Evolutionary conservation across 2,888 invertebrate species (phyloP).

Genomic region (Hipparchia sbordonii): DNA sequence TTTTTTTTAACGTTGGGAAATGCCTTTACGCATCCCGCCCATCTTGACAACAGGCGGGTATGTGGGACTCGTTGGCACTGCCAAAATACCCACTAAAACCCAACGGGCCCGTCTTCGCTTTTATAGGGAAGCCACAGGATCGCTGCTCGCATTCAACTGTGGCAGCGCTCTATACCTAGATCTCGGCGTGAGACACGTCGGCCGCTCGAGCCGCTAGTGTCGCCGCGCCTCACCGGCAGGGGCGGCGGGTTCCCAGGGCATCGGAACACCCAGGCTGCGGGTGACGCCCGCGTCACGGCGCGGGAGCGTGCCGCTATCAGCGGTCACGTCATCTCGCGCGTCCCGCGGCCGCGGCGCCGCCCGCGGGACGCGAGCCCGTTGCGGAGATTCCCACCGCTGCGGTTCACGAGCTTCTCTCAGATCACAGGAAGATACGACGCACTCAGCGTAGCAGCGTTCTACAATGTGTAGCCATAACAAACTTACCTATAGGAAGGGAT

Average conservation of each 20-base stretch:
- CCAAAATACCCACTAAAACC: too few relatives aligned
- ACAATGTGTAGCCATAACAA: neutral
- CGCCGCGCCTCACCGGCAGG: neutral
- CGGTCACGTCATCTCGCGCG: neutral
- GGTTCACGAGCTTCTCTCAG: neutral
- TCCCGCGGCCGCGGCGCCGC: neutral
- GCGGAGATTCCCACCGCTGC: conserved; percentile 26
- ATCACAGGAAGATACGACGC: neutral
- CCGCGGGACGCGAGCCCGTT: neutral
- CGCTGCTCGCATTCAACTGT: too few relatives aligned
- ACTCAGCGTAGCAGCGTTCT: neutral
- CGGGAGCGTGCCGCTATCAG: neutral
- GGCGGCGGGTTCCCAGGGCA: neutral
- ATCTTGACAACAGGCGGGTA: too few relatives aligned
- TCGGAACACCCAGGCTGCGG: conserved; percentile 11
- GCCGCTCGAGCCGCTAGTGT: too few relatives aligned
- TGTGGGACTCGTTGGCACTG: too few relatives aligned
- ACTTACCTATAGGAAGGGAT: too few relatives aligned
- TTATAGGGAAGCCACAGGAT: too few relatives aligned
- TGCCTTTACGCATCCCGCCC: too few relatives aligned
- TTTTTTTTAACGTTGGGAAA: too few relatives aligned
- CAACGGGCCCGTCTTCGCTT: too few relatives aligned
- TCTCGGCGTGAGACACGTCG: too few relatives aligned
- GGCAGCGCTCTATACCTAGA: too few relatives aligned
- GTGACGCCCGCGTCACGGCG: neutral